Percentiles rank a stretch among this genome's conserved stretches.
These are phyloP conservation scores for Penaeus indicus DNA, from an alignment of 1,140 invertebrate species.

Conservation along the genomic window DNA sequence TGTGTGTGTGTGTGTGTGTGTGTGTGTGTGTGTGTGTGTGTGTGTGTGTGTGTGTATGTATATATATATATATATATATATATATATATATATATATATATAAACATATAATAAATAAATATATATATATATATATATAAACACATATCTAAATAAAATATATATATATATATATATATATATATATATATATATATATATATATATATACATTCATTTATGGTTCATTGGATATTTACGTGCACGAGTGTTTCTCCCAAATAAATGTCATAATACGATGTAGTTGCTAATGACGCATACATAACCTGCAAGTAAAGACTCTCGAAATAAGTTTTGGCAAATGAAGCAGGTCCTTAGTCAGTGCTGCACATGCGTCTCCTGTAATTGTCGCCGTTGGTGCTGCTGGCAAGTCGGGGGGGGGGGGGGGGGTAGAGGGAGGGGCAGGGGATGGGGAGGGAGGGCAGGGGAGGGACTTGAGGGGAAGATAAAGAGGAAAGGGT, in stretches of 20 bases:
- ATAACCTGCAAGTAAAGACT: too few species aligned
- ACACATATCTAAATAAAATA: constrained; percentile 1
- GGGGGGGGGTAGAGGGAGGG: not conserved
- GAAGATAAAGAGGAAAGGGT: not conserved
- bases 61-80: constrained; percentile 35
- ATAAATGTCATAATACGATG: too few species aligned
- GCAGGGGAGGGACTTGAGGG: not conserved
- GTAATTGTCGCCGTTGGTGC: too few species aligned
- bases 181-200: constrained; percentile 22
- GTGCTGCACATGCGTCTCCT: too few species aligned
- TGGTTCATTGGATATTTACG: not conserved
- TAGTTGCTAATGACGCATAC: too few species aligned
- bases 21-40: not conserved
- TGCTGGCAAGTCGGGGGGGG: too few species aligned
- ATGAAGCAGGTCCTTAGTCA: too few species aligned
- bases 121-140: not conserved
- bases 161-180: constrained; percentile 3
- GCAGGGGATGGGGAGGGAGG: not conserved
- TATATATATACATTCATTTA: constrained; percentile 10
- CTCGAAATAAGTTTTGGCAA: too few species aligned
- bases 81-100: not conserved
- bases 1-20: constrained; percentile 22
- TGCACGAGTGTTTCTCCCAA: too few species aligned
- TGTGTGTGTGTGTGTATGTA: constrained; percentile 13
- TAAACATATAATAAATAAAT: not conserved